Evolutionary conservation across 2,888 invertebrate species (phyloP).

Genomic region (Antheraea assamensis): DNA sequence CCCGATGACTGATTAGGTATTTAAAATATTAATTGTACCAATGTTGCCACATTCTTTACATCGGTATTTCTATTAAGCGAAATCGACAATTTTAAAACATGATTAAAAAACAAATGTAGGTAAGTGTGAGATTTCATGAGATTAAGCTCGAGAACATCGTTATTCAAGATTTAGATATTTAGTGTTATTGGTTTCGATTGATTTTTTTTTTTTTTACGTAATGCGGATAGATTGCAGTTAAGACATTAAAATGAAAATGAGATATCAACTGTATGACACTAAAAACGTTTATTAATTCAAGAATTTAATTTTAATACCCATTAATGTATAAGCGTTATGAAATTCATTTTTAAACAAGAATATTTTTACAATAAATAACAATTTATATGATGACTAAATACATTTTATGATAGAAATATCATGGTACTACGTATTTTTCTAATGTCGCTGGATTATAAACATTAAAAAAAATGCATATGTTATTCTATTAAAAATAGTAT

Average conservation of each 20-base stretch:
- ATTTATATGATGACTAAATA: slow-evolving; percentile 9
- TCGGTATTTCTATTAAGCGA: slow-evolving; percentile 54
- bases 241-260: slow-evolving; percentile 17
- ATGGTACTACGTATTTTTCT: neutral
- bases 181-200: slow-evolving; percentile 15
- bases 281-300: slow-evolving; percentile 1
- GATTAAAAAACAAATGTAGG: slow-evolving; percentile 6
- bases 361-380: slow-evolving; percentile 12
- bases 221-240: slow-evolving; percentile 14
- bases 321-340: neutral
- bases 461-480: neutral
- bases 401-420: neutral
- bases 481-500: neutral
- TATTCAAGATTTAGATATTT: slow-evolving; percentile 16
- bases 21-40: slow-evolving; percentile 75
- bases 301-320: slow-evolving; percentile 10
- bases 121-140: slow-evolving; percentile 8
- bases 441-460: neutral
- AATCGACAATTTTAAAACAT: slow-evolving; percentile 17
- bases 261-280: neutral
- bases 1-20: slow-evolving; percentile 76
- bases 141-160: slow-evolving; percentile 12
- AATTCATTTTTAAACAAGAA: slow-evolving; percentile 8
- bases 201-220: slow-evolving; percentile 10
- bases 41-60: slow-evolving; percentile 53